Percentiles rank a stretch among this genome's conserved stretches.
phyloP scores from a whole-genome alignment of 2,888 invertebrate species.

The Thereva nobilitata region DNA sequence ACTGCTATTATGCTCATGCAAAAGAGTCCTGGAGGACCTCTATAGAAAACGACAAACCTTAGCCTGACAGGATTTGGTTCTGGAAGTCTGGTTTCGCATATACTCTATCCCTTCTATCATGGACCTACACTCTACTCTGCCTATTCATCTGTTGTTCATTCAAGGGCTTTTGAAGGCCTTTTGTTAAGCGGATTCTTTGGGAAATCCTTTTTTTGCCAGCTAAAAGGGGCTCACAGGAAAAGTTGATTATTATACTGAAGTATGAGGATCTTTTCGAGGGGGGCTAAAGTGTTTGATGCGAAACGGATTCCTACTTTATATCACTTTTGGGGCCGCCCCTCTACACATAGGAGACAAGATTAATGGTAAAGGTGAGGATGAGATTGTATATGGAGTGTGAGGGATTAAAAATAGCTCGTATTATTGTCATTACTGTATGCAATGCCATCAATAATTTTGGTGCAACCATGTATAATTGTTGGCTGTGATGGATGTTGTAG shows the following conservation, averaged over 20 bases:
- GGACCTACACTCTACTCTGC: conserved; percentile 4
- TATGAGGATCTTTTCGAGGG: conserved; percentile 7
- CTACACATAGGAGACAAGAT: no score
- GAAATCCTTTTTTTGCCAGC: conserved; percentile 12
- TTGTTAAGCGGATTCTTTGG: conserved; percentile 17
- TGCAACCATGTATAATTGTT: no score
- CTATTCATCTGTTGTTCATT: conserved; percentile 4
- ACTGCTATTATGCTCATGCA: conserved; percentile 12
- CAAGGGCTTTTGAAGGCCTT: conserved; percentile 20
- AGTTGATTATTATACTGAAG: conserved; percentile 18
- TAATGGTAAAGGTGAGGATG: no score
- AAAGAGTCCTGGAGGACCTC: conserved; percentile 15
- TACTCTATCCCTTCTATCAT: conserved; percentile 4
- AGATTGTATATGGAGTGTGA: no score
- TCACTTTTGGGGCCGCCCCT: no score
- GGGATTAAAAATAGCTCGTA: no score
- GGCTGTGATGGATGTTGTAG: no score
- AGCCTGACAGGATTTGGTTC: conserved; percentile 5
- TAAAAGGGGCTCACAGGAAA: conserved; percentile 5
- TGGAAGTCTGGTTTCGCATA: conserved; percentile 6
- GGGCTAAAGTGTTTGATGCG: not conserved
- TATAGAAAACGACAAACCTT: conserved; percentile 10
- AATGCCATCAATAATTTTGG: no score
- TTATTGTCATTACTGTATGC: no score
- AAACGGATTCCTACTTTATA: conserved; percentile 8